Evolutionary conservation across 2,113 vertebrate species (phyloP).

Genomic region (Circaetus cinerascens): DNA sequence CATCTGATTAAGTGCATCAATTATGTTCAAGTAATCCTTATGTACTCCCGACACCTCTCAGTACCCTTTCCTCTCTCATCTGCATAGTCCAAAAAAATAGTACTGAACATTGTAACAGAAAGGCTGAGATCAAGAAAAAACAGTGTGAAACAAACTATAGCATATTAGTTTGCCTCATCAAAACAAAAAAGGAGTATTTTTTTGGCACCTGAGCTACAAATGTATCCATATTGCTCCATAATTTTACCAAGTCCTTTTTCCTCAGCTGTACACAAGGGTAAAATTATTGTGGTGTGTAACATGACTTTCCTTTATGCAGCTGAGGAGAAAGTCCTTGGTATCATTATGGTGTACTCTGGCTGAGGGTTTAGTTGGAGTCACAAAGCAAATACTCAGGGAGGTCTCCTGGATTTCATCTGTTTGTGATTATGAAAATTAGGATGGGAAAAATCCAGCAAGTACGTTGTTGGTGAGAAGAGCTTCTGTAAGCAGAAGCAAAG

Average conservation of each 20-base stretch:
- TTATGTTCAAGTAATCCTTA: neutral
- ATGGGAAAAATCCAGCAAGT: neutral
- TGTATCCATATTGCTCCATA: too few species aligned
- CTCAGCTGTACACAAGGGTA: neutral
- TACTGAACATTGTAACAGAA: neutral
- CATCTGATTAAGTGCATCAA: neutral
- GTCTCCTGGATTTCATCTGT: neutral
- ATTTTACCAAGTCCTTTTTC: neutral
- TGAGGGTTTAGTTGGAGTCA: neutral
- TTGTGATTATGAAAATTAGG: neutral
- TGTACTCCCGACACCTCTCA: neutral
- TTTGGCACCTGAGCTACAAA: neutral
- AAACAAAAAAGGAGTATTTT: neutral
- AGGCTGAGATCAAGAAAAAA: neutral
- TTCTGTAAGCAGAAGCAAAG: neutral
- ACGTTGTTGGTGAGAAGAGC: neutral
- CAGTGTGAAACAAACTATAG: neutral
- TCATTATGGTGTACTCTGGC: neutral
- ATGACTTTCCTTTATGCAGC: neutral
- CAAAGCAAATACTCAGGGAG: neutral
- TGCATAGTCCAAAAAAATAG: neutral
- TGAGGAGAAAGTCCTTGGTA: neutral
- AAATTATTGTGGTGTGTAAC: neutral
- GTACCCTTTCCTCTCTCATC: neutral
- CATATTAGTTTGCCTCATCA: neutral